phyloP scores from a whole-genome alignment of 2,888 invertebrate genomes.

The Diadegma fenestrale region DNA sequence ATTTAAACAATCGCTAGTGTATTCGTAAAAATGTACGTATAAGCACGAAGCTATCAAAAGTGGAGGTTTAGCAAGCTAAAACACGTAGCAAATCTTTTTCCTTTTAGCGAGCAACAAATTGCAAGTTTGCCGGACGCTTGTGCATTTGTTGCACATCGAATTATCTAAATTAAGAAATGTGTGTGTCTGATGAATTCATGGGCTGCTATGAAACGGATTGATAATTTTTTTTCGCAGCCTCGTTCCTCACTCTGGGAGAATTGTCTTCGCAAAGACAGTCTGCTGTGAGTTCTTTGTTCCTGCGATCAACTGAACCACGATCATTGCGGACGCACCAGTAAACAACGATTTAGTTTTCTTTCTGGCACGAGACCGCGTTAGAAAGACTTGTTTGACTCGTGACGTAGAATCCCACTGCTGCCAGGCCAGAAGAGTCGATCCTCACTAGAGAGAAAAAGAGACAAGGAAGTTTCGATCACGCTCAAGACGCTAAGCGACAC shows the following conservation, averaged over 20 bases:
- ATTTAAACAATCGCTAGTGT: not conserved
- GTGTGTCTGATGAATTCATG: not conserved
- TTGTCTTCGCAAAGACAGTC: too few relatives aligned
- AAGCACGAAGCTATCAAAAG: conserved; percentile 53
- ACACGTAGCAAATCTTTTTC: not conserved
- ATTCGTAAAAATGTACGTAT: conserved; percentile 17
- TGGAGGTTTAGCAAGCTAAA: conserved; percentile 54
- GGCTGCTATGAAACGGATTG: not conserved
- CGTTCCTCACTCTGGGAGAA: too few relatives aligned
- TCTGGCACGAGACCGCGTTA: conserved; percentile 21
- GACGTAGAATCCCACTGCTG: conserved; percentile 10
- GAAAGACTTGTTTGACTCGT: conserved; percentile 25
- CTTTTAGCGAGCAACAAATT: conserved; percentile 47
- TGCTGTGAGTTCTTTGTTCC: too few relatives aligned
- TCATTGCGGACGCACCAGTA: conserved; percentile 13
- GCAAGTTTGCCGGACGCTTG: conserved; percentile 59
- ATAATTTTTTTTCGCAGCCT: not conserved
- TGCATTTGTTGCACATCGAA: conserved; percentile 23
- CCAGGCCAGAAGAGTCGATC: conserved; percentile 23
- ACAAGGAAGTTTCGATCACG: conserved; percentile 56
- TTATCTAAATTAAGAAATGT: not conserved
- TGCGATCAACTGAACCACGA: not conserved
- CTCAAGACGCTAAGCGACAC: conserved; percentile 62
- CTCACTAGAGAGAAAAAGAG: conserved; percentile 10
- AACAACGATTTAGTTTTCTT: conserved; percentile 3